Conservation (phyloP, 2,888 invertebrate genomes). For the Drosophila paranaensis region DNA sequence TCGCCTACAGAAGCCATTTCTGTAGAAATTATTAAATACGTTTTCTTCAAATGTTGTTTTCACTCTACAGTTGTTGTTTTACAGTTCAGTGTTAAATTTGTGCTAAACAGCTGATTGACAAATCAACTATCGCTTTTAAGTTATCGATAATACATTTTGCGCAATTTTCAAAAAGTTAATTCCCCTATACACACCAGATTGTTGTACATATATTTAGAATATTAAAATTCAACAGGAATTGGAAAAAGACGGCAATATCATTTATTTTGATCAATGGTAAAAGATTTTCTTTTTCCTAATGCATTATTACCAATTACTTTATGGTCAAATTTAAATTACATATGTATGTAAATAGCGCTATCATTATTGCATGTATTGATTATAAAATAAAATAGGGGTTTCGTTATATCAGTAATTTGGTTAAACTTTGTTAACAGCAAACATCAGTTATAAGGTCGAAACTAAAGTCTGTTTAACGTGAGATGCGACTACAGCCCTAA, state of each 20-base stretch:
- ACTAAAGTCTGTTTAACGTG: constrained; percentile 17
- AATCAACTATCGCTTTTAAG: constrained; percentile 10
- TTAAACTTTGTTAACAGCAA: constrained; percentile 29
- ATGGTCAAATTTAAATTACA: constrained; percentile 59
- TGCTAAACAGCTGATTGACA: constrained; percentile 14
- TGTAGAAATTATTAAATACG: neutral
- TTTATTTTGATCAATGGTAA: constrained; percentile 57
- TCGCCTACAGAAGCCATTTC: constrained; percentile 84
- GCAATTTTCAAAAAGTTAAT: neutral
- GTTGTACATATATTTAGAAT: too few species aligned
- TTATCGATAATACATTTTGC: constrained; percentile 25
- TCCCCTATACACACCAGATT: neutral
- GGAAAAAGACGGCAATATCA: constrained; percentile 48
- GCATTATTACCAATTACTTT: constrained; percentile 43
- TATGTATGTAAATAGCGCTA: constrained; percentile 73
- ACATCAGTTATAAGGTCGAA: constrained; percentile 22
- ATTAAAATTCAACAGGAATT: constrained; percentile 14
- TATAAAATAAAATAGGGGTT: constrained; percentile 61
- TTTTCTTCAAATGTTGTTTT: constrained; percentile 5
- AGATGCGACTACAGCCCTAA: constrained; percentile 21
- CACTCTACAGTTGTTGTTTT: constrained; percentile 8
- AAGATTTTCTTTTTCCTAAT: constrained; percentile 36
- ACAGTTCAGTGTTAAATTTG: constrained; percentile 24
- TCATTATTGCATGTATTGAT: constrained; percentile 74
- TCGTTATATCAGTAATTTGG: constrained; percentile 45